phyloP scores from a whole-genome alignment of 2,888 invertebrate genomes.

The Erpobdella octoculata region DNA sequence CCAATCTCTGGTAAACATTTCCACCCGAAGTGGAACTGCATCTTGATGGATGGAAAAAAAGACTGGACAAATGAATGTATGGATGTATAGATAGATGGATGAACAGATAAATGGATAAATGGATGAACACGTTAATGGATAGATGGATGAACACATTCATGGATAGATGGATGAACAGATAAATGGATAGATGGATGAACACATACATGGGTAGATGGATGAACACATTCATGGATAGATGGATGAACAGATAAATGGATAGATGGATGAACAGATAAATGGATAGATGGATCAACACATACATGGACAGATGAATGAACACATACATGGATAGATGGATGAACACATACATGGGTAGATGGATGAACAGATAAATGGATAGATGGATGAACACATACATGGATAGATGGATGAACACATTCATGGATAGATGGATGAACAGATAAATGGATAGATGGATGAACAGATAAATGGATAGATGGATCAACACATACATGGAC shows the following conservation, averaged over 20 bases:
- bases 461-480: no score
- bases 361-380: no score
- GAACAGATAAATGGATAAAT: slow-evolving; percentile 9
- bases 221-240: no score
- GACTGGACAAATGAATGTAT: not conserved
- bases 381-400: no score
- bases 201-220: no score
- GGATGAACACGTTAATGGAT: not conserved
- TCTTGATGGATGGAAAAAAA: slow-evolving; percentile 11
- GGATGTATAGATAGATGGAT: not conserved
- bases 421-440: not conserved
- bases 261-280: no score
- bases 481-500: no score
- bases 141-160: not conserved
- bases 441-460: not conserved
- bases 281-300: not conserved
- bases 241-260: no score
- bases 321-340: no score
- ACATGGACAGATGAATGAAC: not conserved
- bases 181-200: no score
- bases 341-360: no score
- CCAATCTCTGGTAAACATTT: not conserved
- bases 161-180: not conserved
- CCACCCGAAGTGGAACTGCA: slow-evolving; percentile 1
- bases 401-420: no score